These are phyloP conservation scores for Aegotheles bennettii DNA, from an alignment of 2,113 vertebrate genomes.

Conservation along the genomic window DNA sequence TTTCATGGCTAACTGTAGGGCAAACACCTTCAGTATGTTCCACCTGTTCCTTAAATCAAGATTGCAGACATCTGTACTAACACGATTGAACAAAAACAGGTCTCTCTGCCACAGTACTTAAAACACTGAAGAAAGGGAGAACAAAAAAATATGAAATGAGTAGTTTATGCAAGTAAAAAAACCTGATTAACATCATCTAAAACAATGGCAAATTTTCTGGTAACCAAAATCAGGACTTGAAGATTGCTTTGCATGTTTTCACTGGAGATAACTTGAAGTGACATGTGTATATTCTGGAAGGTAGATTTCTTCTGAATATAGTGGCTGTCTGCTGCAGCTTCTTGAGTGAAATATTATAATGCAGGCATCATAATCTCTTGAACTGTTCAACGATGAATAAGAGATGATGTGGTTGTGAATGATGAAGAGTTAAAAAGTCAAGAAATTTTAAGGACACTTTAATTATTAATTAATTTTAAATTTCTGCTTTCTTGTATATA, in stretches of 20 bases:
- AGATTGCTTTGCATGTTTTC: neutral
- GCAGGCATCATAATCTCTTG: neutral
- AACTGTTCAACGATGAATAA: neutral
- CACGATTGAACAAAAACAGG: neutral
- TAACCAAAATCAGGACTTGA: neutral
- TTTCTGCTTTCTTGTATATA: neutral
- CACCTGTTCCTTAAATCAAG: neutral
- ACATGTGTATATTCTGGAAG: neutral
- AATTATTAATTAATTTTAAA: slow-evolving; percentile 13
- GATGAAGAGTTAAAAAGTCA: slow-evolving; percentile 7
- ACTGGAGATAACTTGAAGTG: neutral
- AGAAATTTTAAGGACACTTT: slow-evolving; percentile 8
- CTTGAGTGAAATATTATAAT: neutral
- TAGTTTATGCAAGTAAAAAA: neutral
- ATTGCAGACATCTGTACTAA: neutral
- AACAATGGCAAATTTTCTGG: neutral
- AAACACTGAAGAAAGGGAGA: neutral
- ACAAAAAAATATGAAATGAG: neutral
- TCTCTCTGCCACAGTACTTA: neutral
- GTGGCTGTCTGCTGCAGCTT: neutral
- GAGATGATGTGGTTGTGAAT: neutral
- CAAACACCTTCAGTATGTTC: neutral
- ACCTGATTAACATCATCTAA: neutral
- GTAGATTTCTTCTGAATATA: neutral
- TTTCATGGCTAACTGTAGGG: neutral